These are phyloP conservation scores for Chalcosyrphus nemorum DNA, from an alignment of 2,888 invertebrate genomes.

Conservation along the genomic window DNA sequence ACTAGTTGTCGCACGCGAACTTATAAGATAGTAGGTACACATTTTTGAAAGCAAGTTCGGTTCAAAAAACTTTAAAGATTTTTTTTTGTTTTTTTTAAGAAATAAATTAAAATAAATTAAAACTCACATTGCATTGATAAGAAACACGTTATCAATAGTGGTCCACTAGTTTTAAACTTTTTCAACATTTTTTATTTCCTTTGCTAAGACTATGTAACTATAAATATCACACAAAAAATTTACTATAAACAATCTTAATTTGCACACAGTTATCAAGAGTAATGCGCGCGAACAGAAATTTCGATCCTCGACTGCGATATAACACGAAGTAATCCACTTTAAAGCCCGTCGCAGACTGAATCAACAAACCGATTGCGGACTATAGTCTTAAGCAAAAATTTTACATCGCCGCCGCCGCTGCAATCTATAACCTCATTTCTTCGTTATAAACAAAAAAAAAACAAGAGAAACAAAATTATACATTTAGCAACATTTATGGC, in stretches of 20 bases:
- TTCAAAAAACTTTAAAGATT: not conserved
- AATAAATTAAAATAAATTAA: not conserved
- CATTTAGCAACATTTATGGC: conserved; percentile 53
- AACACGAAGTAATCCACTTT: conserved; percentile 43
- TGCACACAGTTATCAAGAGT: not conserved
- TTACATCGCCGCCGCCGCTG: conserved; percentile 37
- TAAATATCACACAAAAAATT: conserved; percentile 2
- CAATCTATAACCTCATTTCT: conserved; percentile 66
- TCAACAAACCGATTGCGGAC: conserved; percentile 41
- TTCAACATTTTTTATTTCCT: not conserved
- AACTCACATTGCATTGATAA: conserved; percentile 60
- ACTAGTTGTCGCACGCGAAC: not conserved
- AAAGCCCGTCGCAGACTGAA: conserved; percentile 65
- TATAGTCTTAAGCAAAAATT: conserved; percentile 51
- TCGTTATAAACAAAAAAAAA: conserved; percentile 29
- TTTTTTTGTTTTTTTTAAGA: no score
- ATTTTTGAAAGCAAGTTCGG: not conserved
- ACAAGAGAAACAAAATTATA: not conserved
- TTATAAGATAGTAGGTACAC: not conserved
- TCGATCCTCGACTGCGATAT: not conserved
- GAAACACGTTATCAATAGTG: conserved; percentile 22
- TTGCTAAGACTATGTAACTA: not conserved
- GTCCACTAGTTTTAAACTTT: conserved; percentile 6
- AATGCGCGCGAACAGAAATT: not conserved
- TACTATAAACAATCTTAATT: not conserved